Conservation (phyloP, 2,797 vertebrate species). For the Distichodus sexfasciatus region DNA sequence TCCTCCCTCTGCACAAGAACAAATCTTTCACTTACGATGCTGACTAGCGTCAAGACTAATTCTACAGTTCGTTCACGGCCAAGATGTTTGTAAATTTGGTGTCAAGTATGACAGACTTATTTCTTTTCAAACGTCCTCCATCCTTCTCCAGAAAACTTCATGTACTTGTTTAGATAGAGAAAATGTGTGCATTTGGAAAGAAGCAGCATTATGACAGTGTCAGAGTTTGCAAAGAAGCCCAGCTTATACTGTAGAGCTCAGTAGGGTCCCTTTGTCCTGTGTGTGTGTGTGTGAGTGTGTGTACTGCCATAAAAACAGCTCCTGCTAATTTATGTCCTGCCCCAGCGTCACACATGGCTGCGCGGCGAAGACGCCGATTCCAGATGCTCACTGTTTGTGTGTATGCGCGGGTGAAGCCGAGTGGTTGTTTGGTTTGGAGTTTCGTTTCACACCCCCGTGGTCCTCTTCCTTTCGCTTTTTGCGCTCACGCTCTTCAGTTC, state of each 20-base stretch:
- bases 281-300: slow-evolving; percentile 31
- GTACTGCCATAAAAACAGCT: slow-evolving; percentile 33
- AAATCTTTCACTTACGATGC: too few relatives aligned
- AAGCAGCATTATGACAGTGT: not conserved
- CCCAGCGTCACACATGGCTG: slow-evolving; percentile 35
- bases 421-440: slow-evolving; percentile 52
- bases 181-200: not conserved
- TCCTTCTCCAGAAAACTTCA: not conserved
- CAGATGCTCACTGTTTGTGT: slow-evolving; percentile 50
- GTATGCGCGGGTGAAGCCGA: slow-evolving; percentile 5
- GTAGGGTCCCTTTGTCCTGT: slow-evolving; percentile 8
- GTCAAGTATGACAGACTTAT: too few relatives aligned
- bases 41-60: too few relatives aligned
- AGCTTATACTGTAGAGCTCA: not conserved
- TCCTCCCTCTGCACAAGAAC: not conserved
- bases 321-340: slow-evolving; percentile 43
- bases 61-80: too few relatives aligned
- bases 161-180: not conserved
- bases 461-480: slow-evolving; percentile 22
- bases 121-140: too few relatives aligned
- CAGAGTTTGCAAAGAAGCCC: slow-evolving; percentile 4
- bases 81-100: too few relatives aligned
- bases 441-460: slow-evolving; percentile 53
- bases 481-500: slow-evolving; percentile 29
- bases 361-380: slow-evolving; percentile 38